Evolutionary conservation across 2,888 invertebrate species (phyloP).

Genomic region (Mesopsocus fuscifrons): DNA sequence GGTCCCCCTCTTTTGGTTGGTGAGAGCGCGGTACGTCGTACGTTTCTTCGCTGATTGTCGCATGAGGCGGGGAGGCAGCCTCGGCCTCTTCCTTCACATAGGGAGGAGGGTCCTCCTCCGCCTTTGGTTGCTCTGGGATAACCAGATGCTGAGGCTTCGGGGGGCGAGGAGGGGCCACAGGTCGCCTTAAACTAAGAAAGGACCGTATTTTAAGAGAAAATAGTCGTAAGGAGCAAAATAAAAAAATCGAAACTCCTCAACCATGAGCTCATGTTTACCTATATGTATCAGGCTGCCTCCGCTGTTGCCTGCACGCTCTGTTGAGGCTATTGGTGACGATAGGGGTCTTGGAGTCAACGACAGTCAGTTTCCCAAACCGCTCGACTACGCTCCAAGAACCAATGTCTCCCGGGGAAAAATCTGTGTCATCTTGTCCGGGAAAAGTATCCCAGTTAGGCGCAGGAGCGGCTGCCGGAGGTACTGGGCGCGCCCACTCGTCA

Average conservation of each 20-base stretch:
- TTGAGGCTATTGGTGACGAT: slow-evolving; percentile 18
- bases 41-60: slow-evolving; percentile 23
- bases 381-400: slow-evolving; percentile 31
- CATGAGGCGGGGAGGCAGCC: slow-evolving; percentile 18
- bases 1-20: slow-evolving; percentile 27
- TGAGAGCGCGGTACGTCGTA: slow-evolving; percentile 55
- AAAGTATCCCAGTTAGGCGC: slow-evolving; percentile 8
- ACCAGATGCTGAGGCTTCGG: slow-evolving; percentile 47
- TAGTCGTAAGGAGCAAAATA: too few species aligned
- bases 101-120: slow-evolving; percentile 19
- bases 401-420: slow-evolving; percentile 12
- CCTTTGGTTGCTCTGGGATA: slow-evolving; percentile 19
- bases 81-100: slow-evolving; percentile 23
- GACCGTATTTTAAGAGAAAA: too few species aligned
- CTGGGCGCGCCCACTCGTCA: background rate
- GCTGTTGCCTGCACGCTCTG: slow-evolving; percentile 16
- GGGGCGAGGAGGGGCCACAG: slow-evolving; percentile 44
- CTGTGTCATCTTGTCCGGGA: background rate
- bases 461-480: background rate
- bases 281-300: slow-evolving; percentile 15
- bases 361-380: slow-evolving; percentile 33
- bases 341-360: slow-evolving; percentile 19
- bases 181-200: slow-evolving; percentile 9
- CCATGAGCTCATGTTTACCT: too few species aligned
- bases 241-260: too few species aligned